These are phyloP conservation scores for Coregonus suidteri DNA, from an alignment of 2,797 vertebrate species.

Conservation along the genomic window DNA sequence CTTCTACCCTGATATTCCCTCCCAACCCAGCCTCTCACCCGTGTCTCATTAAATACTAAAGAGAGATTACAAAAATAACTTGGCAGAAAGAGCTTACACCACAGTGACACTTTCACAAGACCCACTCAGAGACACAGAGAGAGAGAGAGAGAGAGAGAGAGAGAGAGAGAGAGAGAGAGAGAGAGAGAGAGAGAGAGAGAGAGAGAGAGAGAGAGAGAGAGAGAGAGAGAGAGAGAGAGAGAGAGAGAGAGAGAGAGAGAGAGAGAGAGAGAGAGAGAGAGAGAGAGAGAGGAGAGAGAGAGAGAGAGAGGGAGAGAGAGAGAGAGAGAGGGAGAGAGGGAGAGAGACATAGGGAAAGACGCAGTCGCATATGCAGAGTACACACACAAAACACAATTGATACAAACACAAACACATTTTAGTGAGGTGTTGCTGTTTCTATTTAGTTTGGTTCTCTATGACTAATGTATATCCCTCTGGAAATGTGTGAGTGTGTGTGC, in stretches of 20 bases:
- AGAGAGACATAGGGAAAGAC: background rate
- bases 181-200: background rate
- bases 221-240: background rate
- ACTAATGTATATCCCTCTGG: background rate
- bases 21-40: background rate
- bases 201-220: slow-evolving; percentile 16
- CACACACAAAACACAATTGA: background rate
- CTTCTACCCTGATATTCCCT: background rate
- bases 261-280: background rate
- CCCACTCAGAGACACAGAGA: background rate
- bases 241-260: background rate
- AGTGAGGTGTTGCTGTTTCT: background rate
- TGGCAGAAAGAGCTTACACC: slow-evolving; percentile 12
- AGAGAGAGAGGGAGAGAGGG: slow-evolving; percentile 19
- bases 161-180: slow-evolving; percentile 26
- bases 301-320: background rate
- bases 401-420: background rate
- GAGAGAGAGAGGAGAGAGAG: no score
- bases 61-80: background rate
- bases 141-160: background rate
- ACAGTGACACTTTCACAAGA: slow-evolving; percentile 3
- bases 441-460: background rate
- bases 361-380: background rate
- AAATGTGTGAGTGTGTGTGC: background rate
- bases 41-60: background rate